Base-by-base conservation (phyloP, 2,113 vertebrate genomes). In the Gadus macrocephalus region DNA sequence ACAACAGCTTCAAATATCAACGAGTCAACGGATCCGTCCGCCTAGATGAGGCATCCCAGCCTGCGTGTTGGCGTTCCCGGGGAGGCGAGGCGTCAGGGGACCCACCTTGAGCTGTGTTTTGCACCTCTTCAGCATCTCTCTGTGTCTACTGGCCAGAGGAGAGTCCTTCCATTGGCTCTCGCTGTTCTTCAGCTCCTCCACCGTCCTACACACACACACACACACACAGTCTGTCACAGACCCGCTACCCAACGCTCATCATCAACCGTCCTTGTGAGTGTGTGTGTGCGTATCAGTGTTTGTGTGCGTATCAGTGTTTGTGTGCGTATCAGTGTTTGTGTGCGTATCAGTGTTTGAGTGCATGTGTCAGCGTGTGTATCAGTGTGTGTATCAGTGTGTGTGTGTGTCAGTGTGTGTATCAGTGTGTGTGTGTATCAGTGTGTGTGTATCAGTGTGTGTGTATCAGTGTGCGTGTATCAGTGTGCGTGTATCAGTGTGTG, bases 91-190 rank as follows among this genome's bases (percentile, higher is more conserved):
- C 28, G 64, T 20, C 49, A 53, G 28, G 2, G 66, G 28, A 89
- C 93, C 76, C 28, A 99, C 97, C 95, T 98, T 99, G 0, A 99
- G 94, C 85, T 98, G 97, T 9, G 97, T 96, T 91, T 99, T 99
- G 91, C 96, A 98, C 62, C 97, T 94, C 71, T 98, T 99, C 64
- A 99, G 90, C 97, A 99, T 98, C 77, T 99, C 97, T 19, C 96
- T 93, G 85, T 99, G 97, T 82, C 97, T 89, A 53, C 93, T 93
- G 19, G 97, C 96, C 72, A 98, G 85, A 0, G 96, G 95, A 58
- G 97, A 98, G 81, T 99, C 97, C 81, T 99, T 99, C 96, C 96
- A 99, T 5, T 99, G 96, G 71, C 88, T 95, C 84, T 99, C 97
- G 68, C 96, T 99, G 85, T 96, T 98, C 83, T 98, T 99, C 83